phyloP scores from a whole-genome alignment of 2,113 vertebrate genomes.

The Aramus guarauna region DNA sequence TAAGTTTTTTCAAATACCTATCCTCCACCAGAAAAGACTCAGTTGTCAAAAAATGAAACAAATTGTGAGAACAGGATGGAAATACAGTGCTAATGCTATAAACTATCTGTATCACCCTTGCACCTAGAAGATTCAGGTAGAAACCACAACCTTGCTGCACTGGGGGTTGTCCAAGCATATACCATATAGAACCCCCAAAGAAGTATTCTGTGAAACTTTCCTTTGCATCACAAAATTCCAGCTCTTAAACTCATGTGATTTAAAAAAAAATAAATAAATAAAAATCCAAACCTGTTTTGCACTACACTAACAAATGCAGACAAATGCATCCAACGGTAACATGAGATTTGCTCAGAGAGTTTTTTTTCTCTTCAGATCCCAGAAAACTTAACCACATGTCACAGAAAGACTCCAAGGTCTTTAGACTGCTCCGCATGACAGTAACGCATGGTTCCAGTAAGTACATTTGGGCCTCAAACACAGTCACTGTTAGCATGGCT shows the following conservation, averaged over 20 bases:
- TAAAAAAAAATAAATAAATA: background rate
- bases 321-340: background rate
- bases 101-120: background rate
- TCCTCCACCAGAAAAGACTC: background rate
- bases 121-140: background rate
- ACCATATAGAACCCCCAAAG: background rate
- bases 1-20: background rate
- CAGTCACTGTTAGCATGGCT: background rate
- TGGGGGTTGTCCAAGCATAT: background rate
- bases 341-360: background rate
- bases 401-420: background rate
- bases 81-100: background rate
- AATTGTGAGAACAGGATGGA: background rate
- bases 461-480: background rate
- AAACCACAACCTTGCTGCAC: background rate
- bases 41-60: background rate
- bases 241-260: background rate
- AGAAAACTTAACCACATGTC: background rate
- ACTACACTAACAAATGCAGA: background rate
- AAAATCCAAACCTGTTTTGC: background rate
- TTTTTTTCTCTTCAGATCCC: background rate
- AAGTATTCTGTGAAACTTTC: background rate
- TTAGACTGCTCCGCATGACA: background rate
- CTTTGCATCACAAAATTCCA: background rate
- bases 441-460: background rate